Conservation (phyloP, 2,113 vertebrate species). For the Misgurnus mizolepis region DNA sequence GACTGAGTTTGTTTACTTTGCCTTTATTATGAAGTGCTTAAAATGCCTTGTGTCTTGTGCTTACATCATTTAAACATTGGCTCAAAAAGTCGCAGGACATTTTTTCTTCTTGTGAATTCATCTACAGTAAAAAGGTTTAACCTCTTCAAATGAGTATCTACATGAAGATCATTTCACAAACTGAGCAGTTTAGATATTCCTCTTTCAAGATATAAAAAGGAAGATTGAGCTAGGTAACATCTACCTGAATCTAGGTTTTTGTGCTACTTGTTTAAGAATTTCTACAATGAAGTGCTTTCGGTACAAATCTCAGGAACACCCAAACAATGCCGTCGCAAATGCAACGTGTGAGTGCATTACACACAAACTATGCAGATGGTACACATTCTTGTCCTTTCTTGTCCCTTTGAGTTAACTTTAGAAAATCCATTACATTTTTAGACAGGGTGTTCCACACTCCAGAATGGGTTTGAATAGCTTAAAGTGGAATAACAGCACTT, state of each 20-base stretch:
- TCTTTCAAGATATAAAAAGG: conserved; percentile 80
- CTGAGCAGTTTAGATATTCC: conserved; percentile 73
- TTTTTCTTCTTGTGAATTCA: conserved; percentile 68
- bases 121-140: conserved; percentile 83
- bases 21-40: conserved; percentile 87
- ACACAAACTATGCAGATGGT: conserved; percentile 48
- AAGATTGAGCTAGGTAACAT: conserved; percentile 82
- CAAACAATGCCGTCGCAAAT: conserved; percentile 47
- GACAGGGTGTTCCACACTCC: conserved; percentile 68
- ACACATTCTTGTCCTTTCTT: conserved; percentile 40
- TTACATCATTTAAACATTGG: conserved; percentile 85
- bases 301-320: conserved; percentile 53
- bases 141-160: conserved; percentile 75
- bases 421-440: conserved; percentile 62
- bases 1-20: conserved; percentile 70
- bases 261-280: conserved; percentile 83
- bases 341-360: conserved; percentile 62
- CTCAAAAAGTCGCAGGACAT: conserved; percentile 74
- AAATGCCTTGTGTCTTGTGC: conserved; percentile 86
- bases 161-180: conserved; percentile 67
- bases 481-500: conserved; percentile 78
- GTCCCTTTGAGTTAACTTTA: conserved; percentile 49
- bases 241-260: conserved; percentile 87
- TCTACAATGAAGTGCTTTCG: conserved; percentile 77
- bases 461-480: conserved; percentile 71